These are phyloP conservation scores for Anguilla marmorata DNA, from an alignment of 2,797 vertebrate genomes.

Conservation along the genomic window DNA sequence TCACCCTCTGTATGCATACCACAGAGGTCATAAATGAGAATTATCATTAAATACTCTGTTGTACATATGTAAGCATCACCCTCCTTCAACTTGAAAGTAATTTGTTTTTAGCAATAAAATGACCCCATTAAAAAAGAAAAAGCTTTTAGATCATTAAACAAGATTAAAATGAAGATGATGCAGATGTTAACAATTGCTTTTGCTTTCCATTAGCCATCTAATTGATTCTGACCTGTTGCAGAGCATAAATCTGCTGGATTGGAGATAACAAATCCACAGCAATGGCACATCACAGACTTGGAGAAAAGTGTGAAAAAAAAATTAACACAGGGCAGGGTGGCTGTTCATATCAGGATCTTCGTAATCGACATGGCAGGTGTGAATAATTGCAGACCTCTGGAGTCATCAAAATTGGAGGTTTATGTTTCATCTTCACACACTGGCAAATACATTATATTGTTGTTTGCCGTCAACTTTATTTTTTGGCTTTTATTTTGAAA, in stretches of 20 bases:
- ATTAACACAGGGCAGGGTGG: slow-evolving; percentile 57
- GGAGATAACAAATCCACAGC: slow-evolving; percentile 36
- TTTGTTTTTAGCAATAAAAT: slow-evolving; percentile 45
- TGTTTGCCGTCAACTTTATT: slow-evolving; percentile 53
- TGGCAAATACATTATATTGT: slow-evolving; percentile 39
- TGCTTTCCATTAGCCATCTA: slow-evolving; percentile 54
- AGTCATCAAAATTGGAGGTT: slow-evolving; percentile 59
- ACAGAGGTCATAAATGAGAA: neutral
- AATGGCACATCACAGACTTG: slow-evolving; percentile 51
- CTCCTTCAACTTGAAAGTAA: slow-evolving; percentile 42
- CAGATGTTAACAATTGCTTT: slow-evolving; percentile 53
- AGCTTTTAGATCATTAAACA: slow-evolving; percentile 52
- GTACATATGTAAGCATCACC: neutral
- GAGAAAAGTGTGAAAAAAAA: slow-evolving; percentile 50
- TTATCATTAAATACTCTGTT: neutral
- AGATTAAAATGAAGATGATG: slow-evolving; percentile 55
- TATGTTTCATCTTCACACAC: neutral
- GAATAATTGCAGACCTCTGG: slow-evolving; percentile 63
- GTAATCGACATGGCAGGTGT: slow-evolving; percentile 62
- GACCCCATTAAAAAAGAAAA: slow-evolving; percentile 36
- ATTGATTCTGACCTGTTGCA: slow-evolving; percentile 59
- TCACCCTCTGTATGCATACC: neutral
- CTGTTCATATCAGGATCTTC: slow-evolving; percentile 57
- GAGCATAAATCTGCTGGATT: slow-evolving; percentile 51
- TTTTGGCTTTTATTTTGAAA: slow-evolving; percentile 38